A percentile compares a stretch with the other conserved stretches of the same genome.
phyloP scores from a whole-genome alignment of 2,113 vertebrate species.

The Urocitellus parryii region DNA sequence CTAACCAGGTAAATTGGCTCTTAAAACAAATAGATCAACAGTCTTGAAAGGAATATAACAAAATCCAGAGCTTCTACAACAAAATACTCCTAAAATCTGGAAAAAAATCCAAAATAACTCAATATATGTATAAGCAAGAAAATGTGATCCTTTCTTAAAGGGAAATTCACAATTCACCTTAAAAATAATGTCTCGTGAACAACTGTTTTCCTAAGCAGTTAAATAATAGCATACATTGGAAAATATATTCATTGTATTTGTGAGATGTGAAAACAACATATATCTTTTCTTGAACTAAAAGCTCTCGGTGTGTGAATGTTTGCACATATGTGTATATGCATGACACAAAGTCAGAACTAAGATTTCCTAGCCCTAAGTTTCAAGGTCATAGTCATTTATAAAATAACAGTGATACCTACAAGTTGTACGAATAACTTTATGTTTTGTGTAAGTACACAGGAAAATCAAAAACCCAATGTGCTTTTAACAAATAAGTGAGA shows the following conservation, averaged over 20 bases:
- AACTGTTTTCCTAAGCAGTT: neutral
- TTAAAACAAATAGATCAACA: neutral
- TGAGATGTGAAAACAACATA: neutral
- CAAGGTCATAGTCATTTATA: neutral
- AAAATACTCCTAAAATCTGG: neutral
- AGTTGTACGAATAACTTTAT: neutral
- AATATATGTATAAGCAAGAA: neutral
- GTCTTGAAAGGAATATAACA: neutral
- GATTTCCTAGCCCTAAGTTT: neutral
- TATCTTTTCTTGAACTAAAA: neutral
- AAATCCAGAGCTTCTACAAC: neutral
- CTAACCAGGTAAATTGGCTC: neutral
- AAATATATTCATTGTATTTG: neutral
- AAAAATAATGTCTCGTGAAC: neutral
- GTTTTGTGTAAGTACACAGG: neutral
- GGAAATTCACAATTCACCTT: neutral
- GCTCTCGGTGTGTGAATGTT: neutral
- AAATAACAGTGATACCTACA: neutral
- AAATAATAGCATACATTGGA: neutral
- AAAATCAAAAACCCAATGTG: neutral
- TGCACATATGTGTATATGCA: neutral
- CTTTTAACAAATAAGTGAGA: neutral
- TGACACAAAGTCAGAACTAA: neutral
- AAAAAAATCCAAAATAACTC: neutral
- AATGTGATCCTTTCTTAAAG: neutral